Percentiles rank a stretch among this genome's conserved stretches.
These are phyloP conservation scores for Ornithoptera priamus DNA, from an alignment of 2,888 invertebrate genomes.

Conservation along the genomic window DNA sequence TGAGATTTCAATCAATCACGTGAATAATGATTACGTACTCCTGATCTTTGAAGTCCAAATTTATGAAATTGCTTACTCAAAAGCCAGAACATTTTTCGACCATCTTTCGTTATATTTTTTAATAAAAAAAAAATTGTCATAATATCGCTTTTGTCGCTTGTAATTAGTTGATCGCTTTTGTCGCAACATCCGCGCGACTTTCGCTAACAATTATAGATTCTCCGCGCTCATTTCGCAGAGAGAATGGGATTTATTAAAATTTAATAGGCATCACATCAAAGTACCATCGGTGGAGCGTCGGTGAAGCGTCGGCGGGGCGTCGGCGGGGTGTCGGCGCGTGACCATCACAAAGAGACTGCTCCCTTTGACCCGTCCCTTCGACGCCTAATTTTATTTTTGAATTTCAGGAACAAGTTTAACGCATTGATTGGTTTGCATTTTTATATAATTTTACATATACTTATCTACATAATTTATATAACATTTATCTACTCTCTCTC, in stretches of 20 bases:
- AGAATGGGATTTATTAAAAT: slow-evolving; percentile 59
- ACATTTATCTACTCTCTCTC: no score
- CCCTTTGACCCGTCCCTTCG: slow-evolving; percentile 53
- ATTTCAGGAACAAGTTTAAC: slow-evolving; percentile 36
- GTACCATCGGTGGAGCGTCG: slow-evolving; percentile 30
- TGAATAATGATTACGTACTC: no score
- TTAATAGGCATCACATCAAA: slow-evolving; percentile 50
- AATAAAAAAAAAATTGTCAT: no score
- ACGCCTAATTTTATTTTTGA: slow-evolving; percentile 42
- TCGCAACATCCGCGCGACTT: slow-evolving; percentile 7
- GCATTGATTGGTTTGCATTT: slow-evolving; percentile 35
- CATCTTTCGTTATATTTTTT: no score
- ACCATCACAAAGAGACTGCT: slow-evolving; percentile 57
- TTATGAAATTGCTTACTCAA: no score
- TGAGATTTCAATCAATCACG: no score
- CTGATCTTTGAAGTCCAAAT: no score
- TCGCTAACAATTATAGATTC: slow-evolving; percentile 37
- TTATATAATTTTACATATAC: not conserved
- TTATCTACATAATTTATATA: no score
- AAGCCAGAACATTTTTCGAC: no score
- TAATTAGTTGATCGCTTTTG: not conserved
- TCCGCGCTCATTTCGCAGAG: slow-evolving; percentile 47
- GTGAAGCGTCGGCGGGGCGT: slow-evolving; percentile 42
- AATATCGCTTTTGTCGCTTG: not conserved
- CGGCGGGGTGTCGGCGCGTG: slow-evolving; percentile 48